Evolutionary conservation across 2,888 invertebrate genomes (phyloP), one percentile per base, ranked within the genome.

Genomic region (Diogma glabrata): DNA sequence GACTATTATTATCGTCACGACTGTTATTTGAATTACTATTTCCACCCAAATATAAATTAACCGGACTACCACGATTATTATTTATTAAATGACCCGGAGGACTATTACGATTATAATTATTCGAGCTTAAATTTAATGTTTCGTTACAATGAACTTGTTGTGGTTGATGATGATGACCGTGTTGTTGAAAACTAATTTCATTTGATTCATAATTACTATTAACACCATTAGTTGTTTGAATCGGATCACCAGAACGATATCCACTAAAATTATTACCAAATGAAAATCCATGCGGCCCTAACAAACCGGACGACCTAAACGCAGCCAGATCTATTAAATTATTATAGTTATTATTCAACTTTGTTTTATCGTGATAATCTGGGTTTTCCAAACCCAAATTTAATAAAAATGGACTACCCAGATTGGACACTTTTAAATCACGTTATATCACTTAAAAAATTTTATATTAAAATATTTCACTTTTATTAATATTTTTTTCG

Each of bases 351-450:
- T 5, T 43, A 43, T 43, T 43, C 43, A 43, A 22, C 23, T n/a
- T 43, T 43, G 43, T 22, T 22, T 43, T 43, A 22, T 43, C 43
- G 5, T 22, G 20, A 20, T 48, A 33, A 54, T 59, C 59, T 57
- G 64, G 64, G 62, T 65, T 67, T 58, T 66, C 66, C 47, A 60
- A 60, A 66, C 67, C 70, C 69, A 66, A 62, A 58, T 65, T 63
- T 60, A 61, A 62, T 57, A 67, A 61, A 57, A 65, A 69, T 59
- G 67, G 70, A 64, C 69, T 69, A 69, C 69, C 69, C 69, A 69
- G 69, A 64, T 64, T 69, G 64, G n/a, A 60, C 55, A n/a, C n/a
- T n/a, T n/a, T n/a, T n/a, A n/a, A n/a, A n/a, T 50, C 52, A 52
- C 52, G 54, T 54, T 46, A 49, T 47, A 45, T 47, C 22, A 33